Evolutionary conservation across 92 coral and sea anemone genomes (phyloP).

Genomic region (Scolanthus callimorphus): DNA sequence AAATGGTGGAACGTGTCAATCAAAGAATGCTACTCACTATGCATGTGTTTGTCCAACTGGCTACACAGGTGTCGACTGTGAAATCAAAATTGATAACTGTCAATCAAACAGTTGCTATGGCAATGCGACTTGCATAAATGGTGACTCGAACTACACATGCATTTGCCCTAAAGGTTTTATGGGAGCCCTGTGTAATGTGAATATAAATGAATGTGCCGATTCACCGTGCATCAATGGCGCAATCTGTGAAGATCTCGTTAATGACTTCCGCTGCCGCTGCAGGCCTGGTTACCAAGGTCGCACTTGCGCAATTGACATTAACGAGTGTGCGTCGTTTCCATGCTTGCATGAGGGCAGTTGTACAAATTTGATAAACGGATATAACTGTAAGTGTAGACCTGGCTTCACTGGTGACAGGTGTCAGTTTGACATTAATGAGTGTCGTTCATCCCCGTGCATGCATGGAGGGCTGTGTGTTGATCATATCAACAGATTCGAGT

Average conservation of each 20-base stretch:
- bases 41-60: slow-evolving; percentile 61
- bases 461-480: slow-evolving; percentile 72
- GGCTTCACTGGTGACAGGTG: slow-evolving; percentile 69
- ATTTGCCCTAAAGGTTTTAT: slow-evolving; percentile 50
- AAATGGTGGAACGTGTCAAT: slow-evolving; percentile 59
- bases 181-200: slow-evolving; percentile 52
- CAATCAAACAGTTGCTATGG: slow-evolving; percentile 46
- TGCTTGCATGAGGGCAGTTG: slow-evolving; percentile 64
- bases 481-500: slow-evolving; percentile 57
- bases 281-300: slow-evolving; percentile 74
- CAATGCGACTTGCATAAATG: slow-evolving; percentile 77
- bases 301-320: slow-evolving; percentile 69
- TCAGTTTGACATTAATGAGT: slow-evolving; percentile 52
- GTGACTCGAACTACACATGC: slow-evolving; percentile 56
- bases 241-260: slow-evolving; percentile 53
- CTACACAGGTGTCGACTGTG: slow-evolving; percentile 68
- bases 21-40: slow-evolving; percentile 45
- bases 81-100: slow-evolving; percentile 66
- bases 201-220: slow-evolving; percentile 49
- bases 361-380: slow-evolving; percentile 60
- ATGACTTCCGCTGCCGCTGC: slow-evolving; percentile 68
- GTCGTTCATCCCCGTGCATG: slow-evolving; percentile 35
- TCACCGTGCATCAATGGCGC: slow-evolving; percentile 61
- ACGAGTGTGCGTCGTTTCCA: slow-evolving; percentile 71
- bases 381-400: slow-evolving; percentile 52